Percentiles rank a stretch among this genome's conserved stretches.
Evolutionary conservation across 2,797 vertebrate species (phyloP).

Genomic region (Leuciscus waleckii): DNA sequence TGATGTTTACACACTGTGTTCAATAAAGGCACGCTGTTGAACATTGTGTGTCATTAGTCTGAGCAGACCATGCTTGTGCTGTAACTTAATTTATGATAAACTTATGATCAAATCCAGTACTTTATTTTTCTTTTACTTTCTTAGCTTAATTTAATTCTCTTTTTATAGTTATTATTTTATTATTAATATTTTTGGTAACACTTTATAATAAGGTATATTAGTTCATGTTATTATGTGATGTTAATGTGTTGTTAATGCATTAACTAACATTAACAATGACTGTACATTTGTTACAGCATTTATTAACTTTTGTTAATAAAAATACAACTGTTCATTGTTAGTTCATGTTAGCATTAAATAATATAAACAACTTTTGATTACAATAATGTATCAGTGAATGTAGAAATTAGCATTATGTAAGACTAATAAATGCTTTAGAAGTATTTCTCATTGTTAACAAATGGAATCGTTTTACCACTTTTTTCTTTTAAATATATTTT

Average conservation of each 20-base stretch:
- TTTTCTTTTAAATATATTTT: background rate
- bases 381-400: background rate
- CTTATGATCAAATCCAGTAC: background rate
- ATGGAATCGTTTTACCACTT: background rate
- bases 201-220: background rate
- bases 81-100: too few species aligned
- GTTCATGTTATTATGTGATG: too few species aligned
- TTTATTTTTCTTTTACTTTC: background rate
- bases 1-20: background rate
- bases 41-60: background rate
- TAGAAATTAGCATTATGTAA: background rate
- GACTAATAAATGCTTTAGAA: too few species aligned
- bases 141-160: background rate
- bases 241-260: background rate
- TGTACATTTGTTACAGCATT: background rate
- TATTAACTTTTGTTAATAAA: background rate
- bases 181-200: background rate
- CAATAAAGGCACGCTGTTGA: background rate
- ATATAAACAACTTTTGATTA: background rate
- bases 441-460: background rate
- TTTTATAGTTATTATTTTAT: background rate
- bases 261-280: background rate
- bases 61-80: background rate
- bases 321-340: background rate
- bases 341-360: background rate